These are phyloP conservation scores for Lithophane ornitopus DNA, from an alignment of 2,888 invertebrate species.

Conservation along the genomic window DNA sequence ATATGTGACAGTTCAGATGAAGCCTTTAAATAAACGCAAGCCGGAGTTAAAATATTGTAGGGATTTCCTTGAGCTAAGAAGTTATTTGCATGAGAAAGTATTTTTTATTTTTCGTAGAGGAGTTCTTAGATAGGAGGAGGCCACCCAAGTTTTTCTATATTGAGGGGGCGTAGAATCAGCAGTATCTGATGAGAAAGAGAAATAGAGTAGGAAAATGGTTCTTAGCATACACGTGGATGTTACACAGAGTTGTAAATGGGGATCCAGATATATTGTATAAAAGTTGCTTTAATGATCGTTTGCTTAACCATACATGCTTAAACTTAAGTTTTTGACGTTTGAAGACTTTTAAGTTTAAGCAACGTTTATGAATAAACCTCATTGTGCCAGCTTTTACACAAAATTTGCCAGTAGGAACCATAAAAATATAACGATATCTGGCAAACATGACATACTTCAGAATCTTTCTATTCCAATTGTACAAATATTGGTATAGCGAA, in stretches of 20 bases:
- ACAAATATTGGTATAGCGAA: constrained; percentile 46
- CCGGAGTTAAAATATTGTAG: constrained; percentile 68
- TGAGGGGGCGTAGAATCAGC: no score
- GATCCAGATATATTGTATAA: neutral
- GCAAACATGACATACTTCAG: constrained; percentile 32
- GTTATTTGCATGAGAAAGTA: constrained; percentile 55
- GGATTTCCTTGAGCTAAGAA: constrained; percentile 65
- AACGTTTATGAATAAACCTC: neutral
- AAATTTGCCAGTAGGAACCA: neutral
- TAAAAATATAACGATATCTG: constrained; percentile 6
- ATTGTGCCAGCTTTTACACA: neutral
- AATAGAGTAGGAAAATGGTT: neutral
- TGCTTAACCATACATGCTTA: no score
- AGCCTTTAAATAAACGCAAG: constrained; percentile 74
- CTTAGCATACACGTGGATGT: neutral
- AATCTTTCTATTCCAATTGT: constrained; percentile 23
- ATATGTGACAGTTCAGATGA: constrained; percentile 77
- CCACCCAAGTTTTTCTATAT: neutral
- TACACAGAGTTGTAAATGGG: neutral
- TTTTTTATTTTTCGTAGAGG: constrained; percentile 4
- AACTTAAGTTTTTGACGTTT: neutral
- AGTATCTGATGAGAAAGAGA: neutral
- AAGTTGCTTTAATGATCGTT: neutral
- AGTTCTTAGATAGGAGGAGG: constrained; percentile 10
- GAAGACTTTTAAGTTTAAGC: neutral